phyloP scores from a whole-genome alignment of 2,888 invertebrate species.

The Eupithecia vulgata region DNA sequence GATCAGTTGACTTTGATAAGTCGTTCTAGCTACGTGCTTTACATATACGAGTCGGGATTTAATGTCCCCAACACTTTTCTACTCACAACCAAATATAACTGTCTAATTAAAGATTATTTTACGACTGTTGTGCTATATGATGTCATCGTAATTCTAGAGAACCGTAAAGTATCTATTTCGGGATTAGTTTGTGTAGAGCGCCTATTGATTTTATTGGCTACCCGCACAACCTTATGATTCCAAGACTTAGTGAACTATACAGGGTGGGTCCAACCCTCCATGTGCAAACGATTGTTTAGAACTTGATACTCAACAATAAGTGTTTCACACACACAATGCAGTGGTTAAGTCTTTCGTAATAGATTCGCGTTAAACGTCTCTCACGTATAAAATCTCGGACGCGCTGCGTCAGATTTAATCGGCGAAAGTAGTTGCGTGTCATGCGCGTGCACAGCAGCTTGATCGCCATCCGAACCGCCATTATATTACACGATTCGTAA shows the following conservation, averaged over 20 bases:
- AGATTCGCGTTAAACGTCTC: constrained; percentile 60
- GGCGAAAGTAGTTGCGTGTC: constrained; percentile 79
- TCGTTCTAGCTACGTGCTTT: constrained; percentile 23
- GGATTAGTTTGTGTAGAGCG: constrained; percentile 10
- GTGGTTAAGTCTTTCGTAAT: constrained; percentile 59
- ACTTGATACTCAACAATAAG: not conserved
- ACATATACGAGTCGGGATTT: constrained; percentile 23
- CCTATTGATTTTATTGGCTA: not conserved
- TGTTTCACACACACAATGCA: constrained; percentile 26
- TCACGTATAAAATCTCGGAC: constrained; percentile 66
- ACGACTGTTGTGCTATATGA: constrained; percentile 37
- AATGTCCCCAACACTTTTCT: constrained; percentile 24
- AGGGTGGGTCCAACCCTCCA: not conserved
- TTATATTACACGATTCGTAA: constrained; percentile 48
- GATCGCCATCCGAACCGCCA: constrained; percentile 55
- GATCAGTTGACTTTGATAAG: constrained; percentile 30
- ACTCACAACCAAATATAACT: constrained; percentile 33
- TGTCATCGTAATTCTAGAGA: constrained; percentile 27
- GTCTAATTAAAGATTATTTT: constrained; percentile 35
- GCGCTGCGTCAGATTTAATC: constrained; percentile 66
- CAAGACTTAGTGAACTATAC: not conserved
- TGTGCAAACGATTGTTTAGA: not conserved
- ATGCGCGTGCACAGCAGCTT: constrained; percentile 67
- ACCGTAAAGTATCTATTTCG: constrained; percentile 6
- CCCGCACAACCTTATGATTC: not conserved